Evolutionary conservation across 2,888 invertebrate species (phyloP).

Genomic region (Antheraea assamensis): DNA sequence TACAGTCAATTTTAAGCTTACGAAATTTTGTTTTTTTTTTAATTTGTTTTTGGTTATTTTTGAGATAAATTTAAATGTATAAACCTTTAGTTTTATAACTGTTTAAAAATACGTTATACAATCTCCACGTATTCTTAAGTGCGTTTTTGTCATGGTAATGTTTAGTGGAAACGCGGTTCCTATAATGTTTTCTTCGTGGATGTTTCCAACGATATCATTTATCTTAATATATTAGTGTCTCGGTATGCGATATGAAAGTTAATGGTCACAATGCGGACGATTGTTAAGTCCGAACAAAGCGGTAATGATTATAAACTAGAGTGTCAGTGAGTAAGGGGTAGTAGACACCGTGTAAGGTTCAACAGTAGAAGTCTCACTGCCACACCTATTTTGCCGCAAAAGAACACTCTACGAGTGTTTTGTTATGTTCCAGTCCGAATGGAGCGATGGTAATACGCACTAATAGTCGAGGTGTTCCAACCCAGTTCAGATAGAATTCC

Average conservation of each 20-base stretch:
- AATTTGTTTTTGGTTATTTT: neutral
- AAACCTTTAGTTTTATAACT: neutral
- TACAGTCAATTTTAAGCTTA: neutral
- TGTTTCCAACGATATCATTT: neutral
- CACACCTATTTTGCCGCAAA: no score
- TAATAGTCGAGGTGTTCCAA: no score
- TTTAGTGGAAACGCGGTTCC: neutral
- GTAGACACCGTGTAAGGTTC: no score
- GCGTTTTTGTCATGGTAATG: neutral
- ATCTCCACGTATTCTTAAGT: neutral
- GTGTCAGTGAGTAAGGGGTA: neutral
- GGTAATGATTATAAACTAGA: neutral
- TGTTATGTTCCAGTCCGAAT: no score
- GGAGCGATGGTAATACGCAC: no score
- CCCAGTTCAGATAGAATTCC: no score
- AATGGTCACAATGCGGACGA: neutral
- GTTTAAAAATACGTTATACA: neutral
- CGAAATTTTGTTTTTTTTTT: no score
- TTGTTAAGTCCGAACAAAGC: neutral
- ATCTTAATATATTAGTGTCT: slow-evolving; percentile 10
- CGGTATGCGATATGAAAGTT: slow-evolving; percentile 1
- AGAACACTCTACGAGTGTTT: no score
- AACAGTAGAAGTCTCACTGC: no score
- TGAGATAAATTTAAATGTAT: neutral
- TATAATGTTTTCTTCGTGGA: neutral